Evolutionary conservation across 2,113 vertebrate genomes (phyloP).

Genomic region (Trichechus manatus): DNA sequence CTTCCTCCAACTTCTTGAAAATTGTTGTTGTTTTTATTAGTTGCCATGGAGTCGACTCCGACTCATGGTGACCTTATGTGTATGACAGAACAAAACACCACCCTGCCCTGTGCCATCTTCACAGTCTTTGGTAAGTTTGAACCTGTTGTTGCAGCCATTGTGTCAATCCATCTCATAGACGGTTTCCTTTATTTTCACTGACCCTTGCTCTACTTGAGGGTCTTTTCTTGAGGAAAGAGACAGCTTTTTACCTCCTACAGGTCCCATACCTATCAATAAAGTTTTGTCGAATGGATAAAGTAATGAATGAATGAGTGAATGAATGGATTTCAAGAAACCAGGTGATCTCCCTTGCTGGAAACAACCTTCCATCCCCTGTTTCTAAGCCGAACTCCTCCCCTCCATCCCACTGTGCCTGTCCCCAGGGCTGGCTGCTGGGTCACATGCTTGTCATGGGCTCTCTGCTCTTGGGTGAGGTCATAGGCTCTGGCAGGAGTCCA

Average conservation of each 20-base stretch:
- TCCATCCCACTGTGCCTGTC: background rate
- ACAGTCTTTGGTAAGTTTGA: background rate
- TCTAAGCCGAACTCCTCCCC: background rate
- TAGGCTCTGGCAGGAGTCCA: background rate
- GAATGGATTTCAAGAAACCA: conserved; percentile 4
- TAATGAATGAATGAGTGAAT: background rate
- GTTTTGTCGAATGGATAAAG: background rate
- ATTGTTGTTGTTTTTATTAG: too few species aligned
- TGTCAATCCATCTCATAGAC: background rate
- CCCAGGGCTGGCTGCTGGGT: background rate
- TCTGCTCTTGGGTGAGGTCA: conserved; percentile 33
- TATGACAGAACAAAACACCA: background rate
- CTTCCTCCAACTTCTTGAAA: background rate
- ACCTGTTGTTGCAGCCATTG: background rate
- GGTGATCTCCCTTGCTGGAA: background rate
- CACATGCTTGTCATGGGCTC: conserved; percentile 54
- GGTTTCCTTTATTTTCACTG: background rate
- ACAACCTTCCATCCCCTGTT: background rate
- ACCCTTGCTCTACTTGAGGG: background rate
- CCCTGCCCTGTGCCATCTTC: background rate
- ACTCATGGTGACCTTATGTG: too few species aligned
- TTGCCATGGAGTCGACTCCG: too few species aligned
- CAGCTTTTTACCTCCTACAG: background rate
- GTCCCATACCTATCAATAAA: background rate
- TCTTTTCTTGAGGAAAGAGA: background rate